Conservation (phyloP, 2,888 invertebrate genomes). For the Hydraecia micacea region DNA sequence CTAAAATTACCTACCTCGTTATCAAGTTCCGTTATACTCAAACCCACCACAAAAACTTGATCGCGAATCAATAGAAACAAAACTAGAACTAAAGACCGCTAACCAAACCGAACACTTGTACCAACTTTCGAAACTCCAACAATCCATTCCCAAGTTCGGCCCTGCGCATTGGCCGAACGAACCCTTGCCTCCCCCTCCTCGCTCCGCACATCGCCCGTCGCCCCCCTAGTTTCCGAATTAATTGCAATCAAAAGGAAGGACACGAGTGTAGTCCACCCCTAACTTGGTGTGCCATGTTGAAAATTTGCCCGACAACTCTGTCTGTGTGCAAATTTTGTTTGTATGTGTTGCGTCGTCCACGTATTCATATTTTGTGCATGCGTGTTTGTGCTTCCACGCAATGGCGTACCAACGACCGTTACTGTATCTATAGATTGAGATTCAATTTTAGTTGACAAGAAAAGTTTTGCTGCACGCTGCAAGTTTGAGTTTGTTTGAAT, state of each 20-base stretch:
- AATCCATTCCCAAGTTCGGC: conserved; percentile 83
- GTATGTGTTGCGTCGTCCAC: conserved; percentile 65
- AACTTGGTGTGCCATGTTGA: conserved; percentile 88
- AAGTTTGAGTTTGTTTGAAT: conserved; percentile 13
- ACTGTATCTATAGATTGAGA: conserved; percentile 43
- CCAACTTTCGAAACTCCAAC: conserved; percentile 80
- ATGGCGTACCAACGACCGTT: conserved; percentile 57
- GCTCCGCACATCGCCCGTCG: conserved; percentile 69
- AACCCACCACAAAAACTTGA: conserved; percentile 66
- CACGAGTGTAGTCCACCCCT: conserved; percentile 89
- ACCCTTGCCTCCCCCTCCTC: conserved; percentile 76
- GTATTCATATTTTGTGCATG: conserved; percentile 62
- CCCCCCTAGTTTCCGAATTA: conserved; percentile 86
- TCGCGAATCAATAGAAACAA: conserved; percentile 72
- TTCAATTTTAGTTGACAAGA: conserved; percentile 48
- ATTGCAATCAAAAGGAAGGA: conserved; percentile 91
- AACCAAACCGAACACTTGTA: conserved; percentile 78
- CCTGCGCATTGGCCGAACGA: conserved; percentile 88
- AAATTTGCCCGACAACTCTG: conserved; percentile 80
- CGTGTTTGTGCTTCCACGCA: conserved; percentile 71
- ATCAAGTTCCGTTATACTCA: conserved; percentile 56
- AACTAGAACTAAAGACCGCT: conserved; percentile 79
- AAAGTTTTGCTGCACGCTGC: conserved; percentile 51
- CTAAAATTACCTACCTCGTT: conserved; percentile 34
- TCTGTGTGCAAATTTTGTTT: conserved; percentile 73